Evolutionary conservation across 2,113 vertebrate genomes (phyloP), one percentile per base, ranked within the genome.

Genomic region (Opisthocomus hoazin): DNA sequence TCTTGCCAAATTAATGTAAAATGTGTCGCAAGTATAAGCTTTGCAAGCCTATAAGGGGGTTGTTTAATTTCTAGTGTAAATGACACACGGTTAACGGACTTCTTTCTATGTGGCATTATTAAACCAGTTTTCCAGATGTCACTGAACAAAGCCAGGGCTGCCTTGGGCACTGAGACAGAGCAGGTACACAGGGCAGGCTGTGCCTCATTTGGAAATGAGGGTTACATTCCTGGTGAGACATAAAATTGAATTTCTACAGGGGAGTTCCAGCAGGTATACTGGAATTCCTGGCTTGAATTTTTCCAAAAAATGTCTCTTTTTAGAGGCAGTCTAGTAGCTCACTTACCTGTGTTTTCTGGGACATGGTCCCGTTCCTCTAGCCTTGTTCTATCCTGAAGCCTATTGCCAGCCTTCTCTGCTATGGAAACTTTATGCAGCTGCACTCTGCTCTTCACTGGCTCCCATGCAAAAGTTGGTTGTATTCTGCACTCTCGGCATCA

Each of bases 41-140:
- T 53, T 71, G n/a, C 53, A 3, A 88, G 27, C 51, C 54, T 82
- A 23, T 20, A 61, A 90, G 16, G n/a, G 41, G 71, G 24, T 78
- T 69, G 10, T 75, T 92, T 88, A 10, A 76, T 89, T 89, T 84
- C 48, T 46, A 37, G 20, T 63, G 11, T 66, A 71, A 65, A 78
- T 84, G 58, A 26, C 26, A 71, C 21, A 50, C 0, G 0, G 32
- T 54, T 86, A 60, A 66, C 2, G 2, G 64, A 58, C 10, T 54
- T 66, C 46, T 75, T 45, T 41, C 10, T 26, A 37, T 19, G 12
- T 73, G 71, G 37, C 26, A 37, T 64, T 76, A 83, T 58, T 68
- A 50, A 7, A 68, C n/a, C 32, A 26, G 10, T 50, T 64, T 60
- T 77, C 56, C 50, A 80, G 46, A 89, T 46, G 73, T 64, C 36